Conservation (phyloP, 2,113 vertebrate genomes). For the Nyctereutes procyonoides region DNA sequence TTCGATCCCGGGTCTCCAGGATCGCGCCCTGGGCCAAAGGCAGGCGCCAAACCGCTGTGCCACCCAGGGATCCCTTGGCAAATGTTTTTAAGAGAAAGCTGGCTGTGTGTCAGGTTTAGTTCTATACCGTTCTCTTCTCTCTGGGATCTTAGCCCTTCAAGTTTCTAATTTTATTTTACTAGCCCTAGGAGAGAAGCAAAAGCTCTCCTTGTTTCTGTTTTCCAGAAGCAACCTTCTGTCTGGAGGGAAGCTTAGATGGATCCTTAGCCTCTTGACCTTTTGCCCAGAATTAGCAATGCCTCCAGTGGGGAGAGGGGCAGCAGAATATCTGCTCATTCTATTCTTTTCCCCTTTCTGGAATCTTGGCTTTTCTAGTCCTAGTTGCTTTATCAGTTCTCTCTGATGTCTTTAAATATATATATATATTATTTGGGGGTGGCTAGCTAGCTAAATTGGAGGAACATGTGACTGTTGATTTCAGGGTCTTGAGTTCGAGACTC, state of each 20-base stretch:
- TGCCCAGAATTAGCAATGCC: slow-evolving; percentile 20
- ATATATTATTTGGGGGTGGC: not conserved
- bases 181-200: not conserved
- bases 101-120: slow-evolving; percentile 26
- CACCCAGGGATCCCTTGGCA: too few relatives aligned
- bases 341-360: slow-evolving; percentile 17
- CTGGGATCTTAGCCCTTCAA: slow-evolving; percentile 32
- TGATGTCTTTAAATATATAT: not conserved
- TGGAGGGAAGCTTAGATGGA: slow-evolving; percentile 27
- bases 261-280: slow-evolving; percentile 41
- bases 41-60: too few relatives aligned
- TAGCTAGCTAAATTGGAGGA: not conserved
- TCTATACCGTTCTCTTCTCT: slow-evolving; percentile 27
- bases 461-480: not conserved
- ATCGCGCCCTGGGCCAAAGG: too few relatives aligned
- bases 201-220: slow-evolving; percentile 50
- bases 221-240: slow-evolving; percentile 46
- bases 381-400: not conserved
- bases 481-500: not conserved
- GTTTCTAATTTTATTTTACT: slow-evolving; percentile 65
- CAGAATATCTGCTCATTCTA: not conserved
- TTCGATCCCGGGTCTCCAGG: too few relatives aligned
- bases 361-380: not conserved
- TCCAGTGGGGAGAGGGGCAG: not conserved
- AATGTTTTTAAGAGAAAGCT: slow-evolving; percentile 33